Conservation (phyloP, 2,797 vertebrate genomes). For the Mergus octosetaceus region DNA sequence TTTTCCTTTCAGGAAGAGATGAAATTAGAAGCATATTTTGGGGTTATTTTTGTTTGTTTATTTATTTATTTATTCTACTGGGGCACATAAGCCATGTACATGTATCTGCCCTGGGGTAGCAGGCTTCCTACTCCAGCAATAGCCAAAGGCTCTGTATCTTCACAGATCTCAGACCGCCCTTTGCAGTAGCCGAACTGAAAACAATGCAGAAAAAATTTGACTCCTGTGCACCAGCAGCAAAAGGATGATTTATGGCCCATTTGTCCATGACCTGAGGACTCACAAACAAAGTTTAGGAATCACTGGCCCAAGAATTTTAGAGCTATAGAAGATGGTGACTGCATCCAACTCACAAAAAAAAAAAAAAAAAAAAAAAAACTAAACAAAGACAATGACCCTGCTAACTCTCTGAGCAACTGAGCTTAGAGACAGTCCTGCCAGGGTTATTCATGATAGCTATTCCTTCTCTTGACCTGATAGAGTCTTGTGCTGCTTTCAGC, state of each 20-base stretch:
- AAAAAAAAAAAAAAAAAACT: background rate
- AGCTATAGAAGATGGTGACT: background rate
- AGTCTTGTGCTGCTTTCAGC: background rate
- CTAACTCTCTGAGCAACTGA: background rate
- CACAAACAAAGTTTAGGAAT: background rate
- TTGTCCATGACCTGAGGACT: background rate
- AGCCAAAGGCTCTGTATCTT: background rate
- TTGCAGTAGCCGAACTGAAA: background rate
- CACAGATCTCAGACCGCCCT: background rate
- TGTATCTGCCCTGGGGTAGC: background rate
- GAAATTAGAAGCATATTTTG: background rate
- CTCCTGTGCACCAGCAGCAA: background rate
- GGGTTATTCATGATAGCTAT: background rate
- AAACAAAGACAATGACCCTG: background rate
- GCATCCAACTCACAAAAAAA: background rate
- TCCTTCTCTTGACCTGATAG: background rate
- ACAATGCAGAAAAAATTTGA: background rate
- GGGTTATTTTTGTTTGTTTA: no score
- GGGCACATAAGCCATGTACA: rapidly evolving
- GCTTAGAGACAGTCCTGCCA: background rate
- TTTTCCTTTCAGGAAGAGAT: background rate
- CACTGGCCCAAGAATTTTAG: background rate
- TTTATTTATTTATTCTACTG: background rate
- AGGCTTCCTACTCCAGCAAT: background rate
- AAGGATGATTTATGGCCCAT: background rate